A percentile compares a stretch with the other conserved stretches of the same genome.
Evolutionary conservation across 2,797 vertebrate species (phyloP).

Genomic region (Chaenodraco wilsoni): DNA sequence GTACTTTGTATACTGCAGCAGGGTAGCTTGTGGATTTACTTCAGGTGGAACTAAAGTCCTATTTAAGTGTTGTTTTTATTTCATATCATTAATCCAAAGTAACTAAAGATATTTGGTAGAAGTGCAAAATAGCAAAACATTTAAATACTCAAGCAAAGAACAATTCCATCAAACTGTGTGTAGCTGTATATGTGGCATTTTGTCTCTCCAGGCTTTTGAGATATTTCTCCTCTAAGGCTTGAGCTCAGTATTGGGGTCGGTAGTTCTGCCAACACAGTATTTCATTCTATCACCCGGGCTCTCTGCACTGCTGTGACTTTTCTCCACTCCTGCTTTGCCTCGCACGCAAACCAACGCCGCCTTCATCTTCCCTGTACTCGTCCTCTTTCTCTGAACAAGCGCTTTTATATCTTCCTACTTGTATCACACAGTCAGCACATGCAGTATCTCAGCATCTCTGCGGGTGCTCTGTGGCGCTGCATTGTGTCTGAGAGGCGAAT

Average conservation of each 20-base stretch:
- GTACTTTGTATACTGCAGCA: too few relatives aligned
- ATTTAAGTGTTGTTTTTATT: too few relatives aligned
- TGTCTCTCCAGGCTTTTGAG: slow-evolving; percentile 44
- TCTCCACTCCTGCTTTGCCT: slow-evolving; percentile 56
- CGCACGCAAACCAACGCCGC: slow-evolving; percentile 57
- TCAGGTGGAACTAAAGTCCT: too few relatives aligned
- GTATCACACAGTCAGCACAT: slow-evolving; percentile 72
- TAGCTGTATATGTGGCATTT: slow-evolving; percentile 39
- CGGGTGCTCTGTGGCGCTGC: slow-evolving; percentile 35
- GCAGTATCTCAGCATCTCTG: slow-evolving; percentile 67
- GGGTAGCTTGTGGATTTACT: too few relatives aligned
- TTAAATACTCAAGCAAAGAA: too few relatives aligned
- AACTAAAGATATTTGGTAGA: too few relatives aligned
- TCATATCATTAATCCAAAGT: too few relatives aligned
- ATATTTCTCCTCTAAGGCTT: slow-evolving; percentile 50
- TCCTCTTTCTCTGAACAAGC: slow-evolving; percentile 72
- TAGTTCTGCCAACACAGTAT: slow-evolving; percentile 73
- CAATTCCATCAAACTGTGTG: background rate
- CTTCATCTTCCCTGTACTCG: slow-evolving; percentile 62
- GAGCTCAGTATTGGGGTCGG: slow-evolving; percentile 74
- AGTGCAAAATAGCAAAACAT: too few relatives aligned
- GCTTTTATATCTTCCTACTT: slow-evolving; percentile 58
- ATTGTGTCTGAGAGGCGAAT: slow-evolving; percentile 25
- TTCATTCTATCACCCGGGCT: slow-evolving; percentile 58
- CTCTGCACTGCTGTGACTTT: slow-evolving; percentile 62